Base-by-base conservation (phyloP, 2,888 invertebrate genomes). In the Drosophila longiperda region DNA sequence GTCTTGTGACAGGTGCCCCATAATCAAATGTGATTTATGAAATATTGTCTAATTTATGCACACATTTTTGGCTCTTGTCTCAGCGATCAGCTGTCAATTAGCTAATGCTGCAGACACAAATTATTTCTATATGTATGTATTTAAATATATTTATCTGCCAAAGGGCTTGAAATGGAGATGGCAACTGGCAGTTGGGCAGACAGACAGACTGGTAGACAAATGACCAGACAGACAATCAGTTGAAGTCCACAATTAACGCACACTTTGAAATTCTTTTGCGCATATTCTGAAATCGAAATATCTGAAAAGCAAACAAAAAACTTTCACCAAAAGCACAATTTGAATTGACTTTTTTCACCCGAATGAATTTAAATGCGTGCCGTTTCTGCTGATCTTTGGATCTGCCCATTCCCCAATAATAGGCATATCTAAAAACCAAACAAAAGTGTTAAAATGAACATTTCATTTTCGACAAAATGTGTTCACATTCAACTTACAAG, bases 361-460 rank as follows among this genome's bases (percentile, higher is more conserved):
- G 61, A 82, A 71, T 66, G 64, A 61, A 59, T 87, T 82, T 85
- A 88, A 82, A 88, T 80, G 88, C 76, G 82, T 83, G 79, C 67
- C 67, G 63, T 57, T 45, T 61, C 65, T 61, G 87, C 75, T 70
- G 65, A 65, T 64, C 74, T 55, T 15, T 52, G 36, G 62, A 71
- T 52, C 55, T 42, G 62, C 52, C 65, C 36, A 40, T 61, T 65
- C 38, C 55, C 34, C 45, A 53, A 4, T 9, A 53, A 4, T 9
- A 8, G n/a, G 17, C 40, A 23, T 23, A 52, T 65, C 38, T 34
- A 29, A 55, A 50, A 26, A 20, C 48, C 23, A 72, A 89, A 87
- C 80, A 85, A 90, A 87, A 90, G 87, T 90, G 87, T 87, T 90
- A 88, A 88, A 80, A 82, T 63, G 74, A 75, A 60, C 80, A 82